These are phyloP conservation scores for Agonopterix alstromeriana DNA, from an alignment of 2,888 invertebrate species.

Conservation along the genomic window DNA sequence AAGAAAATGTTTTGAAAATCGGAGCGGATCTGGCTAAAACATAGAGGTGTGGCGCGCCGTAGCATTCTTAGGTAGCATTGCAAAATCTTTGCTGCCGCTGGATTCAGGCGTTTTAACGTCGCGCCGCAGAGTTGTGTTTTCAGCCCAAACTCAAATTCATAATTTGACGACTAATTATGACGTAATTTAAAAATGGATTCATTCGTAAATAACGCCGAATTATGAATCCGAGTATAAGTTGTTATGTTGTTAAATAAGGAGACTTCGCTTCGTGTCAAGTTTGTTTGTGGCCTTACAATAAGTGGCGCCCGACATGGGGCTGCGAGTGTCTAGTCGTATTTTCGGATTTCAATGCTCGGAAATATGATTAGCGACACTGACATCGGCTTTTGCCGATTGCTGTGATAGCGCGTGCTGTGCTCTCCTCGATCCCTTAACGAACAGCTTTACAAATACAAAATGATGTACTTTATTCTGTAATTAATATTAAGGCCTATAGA, in stretches of 20 bases:
- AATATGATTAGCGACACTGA: conserved; percentile 30
- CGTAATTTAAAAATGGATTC: too few relatives aligned
- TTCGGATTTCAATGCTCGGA: conserved; percentile 8
- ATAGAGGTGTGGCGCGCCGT: too few relatives aligned
- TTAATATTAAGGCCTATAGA: conserved; percentile 51
- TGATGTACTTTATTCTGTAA: conserved; percentile 21
- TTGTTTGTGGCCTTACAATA: conserved; percentile 73
- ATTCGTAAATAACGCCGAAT: too few relatives aligned
- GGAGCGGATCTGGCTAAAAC: conserved; percentile 39
- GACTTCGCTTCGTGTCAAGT: conserved; percentile 59
- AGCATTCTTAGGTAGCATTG: too few relatives aligned
- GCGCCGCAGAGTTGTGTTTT: too few relatives aligned
- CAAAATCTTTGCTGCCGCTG: too few relatives aligned
- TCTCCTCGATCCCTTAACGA: conserved; percentile 44
- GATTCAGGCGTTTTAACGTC: too few relatives aligned
- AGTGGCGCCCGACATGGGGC: conserved; percentile 58
- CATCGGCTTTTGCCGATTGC: conserved; percentile 50
- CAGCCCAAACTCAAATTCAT: conserved; percentile 11
- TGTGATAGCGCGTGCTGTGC: conserved; percentile 74
- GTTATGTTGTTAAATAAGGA: conserved; percentile 40
- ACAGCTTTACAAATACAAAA: conserved; percentile 38
- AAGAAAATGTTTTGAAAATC: conserved; percentile 27
- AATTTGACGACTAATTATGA: too few relatives aligned
- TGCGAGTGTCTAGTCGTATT: conserved; percentile 34
- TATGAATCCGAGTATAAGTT: background rate